Evolutionary conservation across 2,888 invertebrate species (phyloP), one percentile per base, ranked within the genome.

Genomic region (Heliconius erato): DNA sequence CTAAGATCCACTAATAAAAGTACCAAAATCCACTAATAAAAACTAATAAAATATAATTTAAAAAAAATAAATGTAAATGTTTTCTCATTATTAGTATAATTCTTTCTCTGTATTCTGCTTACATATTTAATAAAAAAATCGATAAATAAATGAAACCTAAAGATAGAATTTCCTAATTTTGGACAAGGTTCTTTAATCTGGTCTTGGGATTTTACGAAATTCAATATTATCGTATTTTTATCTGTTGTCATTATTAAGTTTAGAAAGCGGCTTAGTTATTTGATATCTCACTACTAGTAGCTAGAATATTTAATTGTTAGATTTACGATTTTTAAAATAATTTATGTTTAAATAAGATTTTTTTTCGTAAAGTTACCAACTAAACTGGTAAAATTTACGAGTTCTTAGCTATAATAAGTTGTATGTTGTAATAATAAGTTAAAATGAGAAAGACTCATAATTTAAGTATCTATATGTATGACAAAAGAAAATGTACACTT

Each of bases 181-280:
- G 76, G 7, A 79, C 23, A 81, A 69, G 79, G 26, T 72, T 76
- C 72, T 68, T 74, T 63, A 81, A 83, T 79, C 77, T 16, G 54
- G 69, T 76, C 63, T 77, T 81, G 79, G 79, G 44, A 79, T 79
- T 79, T 65, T 67, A 49, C 65, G 72, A 80, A 80, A 82, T 67
- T 63, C 68, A 82, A 82, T 82, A 80, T 49, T 35, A 59, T 69
- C 71, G 77, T 82, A 74, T 69, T 80, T 82, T 44, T 49, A 80
- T 67, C 77, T 59, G 65, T 67, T 79, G 76, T 82, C 63, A 65
- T 78, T 67, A 67, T 72, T 68, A 67, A 67, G 67, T 32, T 65
- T 35, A 65, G 54, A 79, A 79, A 72, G 40, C 35, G 59, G 83
- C 80, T 83, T 83, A 80, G 83, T 83, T 81, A 83, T 49, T 12